phyloP scores from a whole-genome alignment of 2,797 vertebrate genomes.

The Lycodopsis pacificus region DNA sequence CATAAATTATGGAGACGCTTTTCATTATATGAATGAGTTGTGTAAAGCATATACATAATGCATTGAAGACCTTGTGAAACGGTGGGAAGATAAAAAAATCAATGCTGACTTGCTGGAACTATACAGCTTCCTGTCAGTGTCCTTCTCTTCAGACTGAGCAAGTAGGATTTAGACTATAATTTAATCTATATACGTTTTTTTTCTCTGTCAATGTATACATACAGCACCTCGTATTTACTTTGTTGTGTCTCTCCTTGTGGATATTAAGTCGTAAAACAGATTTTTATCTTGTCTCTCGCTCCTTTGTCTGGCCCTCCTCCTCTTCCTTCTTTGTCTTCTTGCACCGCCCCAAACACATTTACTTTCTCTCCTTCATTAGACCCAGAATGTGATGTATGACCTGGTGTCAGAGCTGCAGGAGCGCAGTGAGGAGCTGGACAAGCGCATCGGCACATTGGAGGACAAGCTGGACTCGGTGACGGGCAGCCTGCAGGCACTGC shows the following conservation, averaged over 20 bases:
- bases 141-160: conserved; percentile 23
- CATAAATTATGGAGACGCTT: conserved; percentile 55
- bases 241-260: neutral
- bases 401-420: conserved; percentile 94
- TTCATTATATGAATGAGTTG: conserved; percentile 66
- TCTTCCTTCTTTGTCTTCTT: conserved; percentile 23
- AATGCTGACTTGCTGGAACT: conserved; percentile 70
- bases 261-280: conserved; percentile 33
- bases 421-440: conserved; percentile 94
- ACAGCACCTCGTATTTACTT: neutral
- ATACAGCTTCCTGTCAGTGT: conserved; percentile 38
- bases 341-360: conserved; percentile 43
- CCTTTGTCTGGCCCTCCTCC: conserved; percentile 8
- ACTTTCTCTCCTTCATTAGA: conserved; percentile 79
- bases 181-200: neutral
- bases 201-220: neutral
- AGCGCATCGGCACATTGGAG: conserved; percentile 91
- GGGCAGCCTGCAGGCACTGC: conserved; percentile 91
- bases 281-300: conserved; percentile 7
- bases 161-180: conserved; percentile 30
- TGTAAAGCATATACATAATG: conserved; percentile 53
- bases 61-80: conserved; percentile 65
- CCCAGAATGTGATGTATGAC: conserved; percentile 94
- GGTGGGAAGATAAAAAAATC: conserved; percentile 72
- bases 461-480: conserved; percentile 92